Evolutionary conservation across 2,888 invertebrate genomes (phyloP).

Genomic region (Lasiommata megera): DNA sequence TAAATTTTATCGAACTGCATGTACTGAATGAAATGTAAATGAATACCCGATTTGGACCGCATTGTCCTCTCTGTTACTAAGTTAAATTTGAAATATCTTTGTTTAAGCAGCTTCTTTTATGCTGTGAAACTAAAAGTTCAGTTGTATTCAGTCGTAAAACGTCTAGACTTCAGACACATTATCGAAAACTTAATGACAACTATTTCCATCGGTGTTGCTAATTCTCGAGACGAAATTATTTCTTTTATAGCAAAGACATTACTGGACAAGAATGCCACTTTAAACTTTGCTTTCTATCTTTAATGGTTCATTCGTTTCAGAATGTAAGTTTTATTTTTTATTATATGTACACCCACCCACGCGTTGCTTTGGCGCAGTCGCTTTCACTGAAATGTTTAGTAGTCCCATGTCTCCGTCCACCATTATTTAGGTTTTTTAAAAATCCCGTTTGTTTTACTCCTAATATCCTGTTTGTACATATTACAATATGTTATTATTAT

Average conservation of each 20-base stretch:
- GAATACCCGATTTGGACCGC: no score
- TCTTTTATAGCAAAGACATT: not conserved
- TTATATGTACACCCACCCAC: no score
- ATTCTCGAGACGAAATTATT: conserved; percentile 18
- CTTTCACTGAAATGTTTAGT: no score
- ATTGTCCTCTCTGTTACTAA: not conserved
- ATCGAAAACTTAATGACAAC: conserved; percentile 27
- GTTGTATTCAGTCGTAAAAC: conserved; percentile 13
- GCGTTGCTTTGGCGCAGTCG: no score
- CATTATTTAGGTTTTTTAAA: no score
- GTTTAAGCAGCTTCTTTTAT: not conserved
- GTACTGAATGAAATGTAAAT: no score
- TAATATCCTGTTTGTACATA: no score
- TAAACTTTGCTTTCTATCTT: not conserved
- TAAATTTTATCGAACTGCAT: no score
- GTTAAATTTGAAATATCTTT: not conserved
- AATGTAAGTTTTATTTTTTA: not conserved
- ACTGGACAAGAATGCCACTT: not conserved
- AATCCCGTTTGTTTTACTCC: no score
- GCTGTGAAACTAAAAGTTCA: not conserved
- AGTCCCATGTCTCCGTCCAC: no score
- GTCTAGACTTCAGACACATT: conserved; percentile 29
- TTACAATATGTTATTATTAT: no score
- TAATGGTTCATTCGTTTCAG: not conserved
- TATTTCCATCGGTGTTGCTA: conserved; percentile 15